Evolutionary conservation across 2,113 vertebrate species (phyloP).

Genomic region (Sphaerodactylus townsendi): DNA sequence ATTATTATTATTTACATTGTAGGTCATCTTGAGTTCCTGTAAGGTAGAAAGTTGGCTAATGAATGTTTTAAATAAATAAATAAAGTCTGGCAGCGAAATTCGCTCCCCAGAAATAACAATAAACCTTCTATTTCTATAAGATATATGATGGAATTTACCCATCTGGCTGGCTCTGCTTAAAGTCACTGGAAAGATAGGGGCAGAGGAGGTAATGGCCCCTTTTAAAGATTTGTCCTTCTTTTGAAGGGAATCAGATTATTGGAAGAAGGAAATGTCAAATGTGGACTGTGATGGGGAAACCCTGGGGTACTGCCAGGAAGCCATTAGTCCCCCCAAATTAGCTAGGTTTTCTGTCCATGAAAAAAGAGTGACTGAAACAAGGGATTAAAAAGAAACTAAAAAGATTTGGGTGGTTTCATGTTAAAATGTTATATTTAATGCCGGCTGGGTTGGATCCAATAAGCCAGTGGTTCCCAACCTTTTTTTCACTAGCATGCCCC

Average conservation of each 20-base stretch:
- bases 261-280: conserved; percentile 53
- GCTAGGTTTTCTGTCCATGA: neutral
- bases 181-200: conserved; percentile 59
- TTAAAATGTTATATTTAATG: too few species aligned
- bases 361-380: conserved; percentile 4
- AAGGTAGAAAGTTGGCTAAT: too few species aligned
- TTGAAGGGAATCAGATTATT: conserved; percentile 44
- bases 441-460: too few species aligned
- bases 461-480: too few species aligned
- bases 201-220: conserved; percentile 42
- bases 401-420: neutral
- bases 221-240: conserved; percentile 37
- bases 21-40: too few species aligned
- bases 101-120: conserved; percentile 15
- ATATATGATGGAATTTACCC: conserved; percentile 43
- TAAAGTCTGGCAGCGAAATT: conserved; percentile 20
- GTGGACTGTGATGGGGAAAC: neutral
- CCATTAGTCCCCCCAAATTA: conserved; percentile 4
- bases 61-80: too few species aligned
- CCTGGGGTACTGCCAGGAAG: conserved; percentile 29
- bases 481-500: too few species aligned
- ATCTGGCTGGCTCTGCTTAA: conserved; percentile 61
- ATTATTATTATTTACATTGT: too few species aligned
- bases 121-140: conserved; percentile 64
- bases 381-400: neutral